Evolutionary conservation across 1,140 invertebrate genomes (phyloP), one percentile per base, ranked within the genome.

Genomic region (Elymnias hypermnestra): DNA sequence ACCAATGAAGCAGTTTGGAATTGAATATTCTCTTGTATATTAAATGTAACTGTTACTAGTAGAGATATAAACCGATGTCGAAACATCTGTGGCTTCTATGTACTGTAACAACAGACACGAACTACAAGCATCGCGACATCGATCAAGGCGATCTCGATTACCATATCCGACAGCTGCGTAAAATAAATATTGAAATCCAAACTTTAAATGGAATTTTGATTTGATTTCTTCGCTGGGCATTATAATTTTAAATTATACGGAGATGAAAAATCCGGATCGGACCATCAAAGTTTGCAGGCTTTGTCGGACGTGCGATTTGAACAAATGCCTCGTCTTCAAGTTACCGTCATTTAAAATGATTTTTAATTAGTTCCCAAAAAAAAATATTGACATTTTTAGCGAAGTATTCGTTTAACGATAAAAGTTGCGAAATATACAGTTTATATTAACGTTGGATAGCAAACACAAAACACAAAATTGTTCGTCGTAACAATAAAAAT

Each of bases 161-260:
- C 33, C 68, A 70, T 71, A 71, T 46, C 66, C 59, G 58, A 57
- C 75, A 77, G 61, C 67, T 71, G 67, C 52, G 57, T 50, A 65
- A 66, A 77, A 76, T 70, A 76, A 79, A 79, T 79, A 79, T 78
- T 76, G 74, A 74, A 79, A 76, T 70, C 51, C 61, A 42, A 74
- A 83, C 58, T 78, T 78, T 75, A 78, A 79, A 83, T 83, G 74
- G 74, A 78, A 83, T 83, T 83, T 79, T 83, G 74, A 83, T 83
- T 83, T 74, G 75, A 79, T 83, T 79, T 74, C 78, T 79, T 78
- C 57, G 54, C 57, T 41, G 57, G 61, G 64, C 61, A 79, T 83
- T 83, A 78, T 83, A 83, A 83, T 83, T 83, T 74, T 70, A 83
- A 83, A 83, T 83, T 72, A 75, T 69, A 66, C 62, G 56, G 60